phyloP scores from a whole-genome alignment of 30 jellyfish, hydroid and myxozoan genomes.

The Pelagia noctiluca region DNA sequence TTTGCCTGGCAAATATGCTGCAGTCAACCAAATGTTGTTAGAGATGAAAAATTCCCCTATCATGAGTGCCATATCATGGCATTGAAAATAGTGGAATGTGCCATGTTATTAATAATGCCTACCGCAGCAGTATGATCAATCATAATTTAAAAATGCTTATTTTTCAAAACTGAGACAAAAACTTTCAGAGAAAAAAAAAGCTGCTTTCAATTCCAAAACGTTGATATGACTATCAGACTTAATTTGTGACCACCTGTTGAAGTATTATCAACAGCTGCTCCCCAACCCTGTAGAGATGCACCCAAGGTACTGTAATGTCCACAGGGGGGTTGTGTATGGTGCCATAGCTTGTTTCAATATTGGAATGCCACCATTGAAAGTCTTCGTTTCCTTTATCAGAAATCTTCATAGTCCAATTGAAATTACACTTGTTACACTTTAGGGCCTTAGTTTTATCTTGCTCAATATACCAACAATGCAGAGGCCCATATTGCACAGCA shows the following conservation, averaged over 20 bases:
- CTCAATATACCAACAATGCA: background rate
- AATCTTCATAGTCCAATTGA: background rate
- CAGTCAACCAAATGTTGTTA: conserved; percentile 3
- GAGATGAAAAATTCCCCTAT: background rate
- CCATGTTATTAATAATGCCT: background rate
- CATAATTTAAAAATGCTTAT: background rate
- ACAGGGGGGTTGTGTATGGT: background rate
- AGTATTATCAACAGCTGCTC: background rate
- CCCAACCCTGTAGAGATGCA: conserved; percentile 1
- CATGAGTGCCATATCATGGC: background rate
- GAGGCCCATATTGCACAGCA: conserved; percentile 9
- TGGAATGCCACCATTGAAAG: background rate
- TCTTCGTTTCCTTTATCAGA: background rate
- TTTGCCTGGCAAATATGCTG: conserved; percentile 1
- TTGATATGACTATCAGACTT: background rate
- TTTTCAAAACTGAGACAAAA: background rate
- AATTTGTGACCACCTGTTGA: conserved; percentile 4
- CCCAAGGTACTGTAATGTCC: background rate
- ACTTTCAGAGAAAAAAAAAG: conserved; percentile 9
- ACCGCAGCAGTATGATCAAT: conserved; percentile 16
- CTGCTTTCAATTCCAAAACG: no score
- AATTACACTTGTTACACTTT: background rate
- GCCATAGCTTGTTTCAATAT: conserved; percentile 1
- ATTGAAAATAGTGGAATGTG: background rate
- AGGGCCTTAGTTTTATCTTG: background rate